Conservation (phyloP, 2,113 vertebrate genomes). For the Vireo altiloquus region DNA sequence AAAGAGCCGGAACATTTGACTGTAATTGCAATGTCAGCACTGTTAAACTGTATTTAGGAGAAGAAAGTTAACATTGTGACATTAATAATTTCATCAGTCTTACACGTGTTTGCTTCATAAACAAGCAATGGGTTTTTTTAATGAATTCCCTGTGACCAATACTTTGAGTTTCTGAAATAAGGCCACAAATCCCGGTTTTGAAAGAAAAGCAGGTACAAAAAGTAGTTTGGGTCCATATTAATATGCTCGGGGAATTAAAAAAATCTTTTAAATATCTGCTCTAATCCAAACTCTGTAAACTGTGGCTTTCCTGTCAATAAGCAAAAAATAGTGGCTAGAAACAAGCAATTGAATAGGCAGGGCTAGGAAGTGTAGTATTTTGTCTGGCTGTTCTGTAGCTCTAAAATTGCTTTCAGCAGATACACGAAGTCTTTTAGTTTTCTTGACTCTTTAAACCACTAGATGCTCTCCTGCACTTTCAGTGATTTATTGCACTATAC, state of each 20-base stretch:
- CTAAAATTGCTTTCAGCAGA: slow-evolving; percentile 63
- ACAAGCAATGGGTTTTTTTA: slow-evolving; percentile 48
- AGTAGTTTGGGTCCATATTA: neutral
- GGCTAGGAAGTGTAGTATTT: slow-evolving; percentile 50
- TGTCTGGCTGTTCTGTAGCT: slow-evolving; percentile 41
- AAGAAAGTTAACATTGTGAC: slow-evolving; percentile 76
- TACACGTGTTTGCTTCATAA: slow-evolving; percentile 74
- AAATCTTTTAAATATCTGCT: slow-evolving; percentile 46
- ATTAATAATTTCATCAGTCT: slow-evolving; percentile 76
- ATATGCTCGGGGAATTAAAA: neutral
- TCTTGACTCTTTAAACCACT: slow-evolving; percentile 65
- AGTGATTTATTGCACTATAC: slow-evolving; percentile 69
- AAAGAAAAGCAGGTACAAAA: slow-evolving; percentile 51
- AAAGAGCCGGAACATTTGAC: slow-evolving; percentile 67
- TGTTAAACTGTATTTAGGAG: slow-evolving; percentile 76
- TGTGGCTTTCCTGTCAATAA: slow-evolving; percentile 61
- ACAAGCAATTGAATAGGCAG: slow-evolving; percentile 28
- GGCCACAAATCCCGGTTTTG: slow-evolving; percentile 43
- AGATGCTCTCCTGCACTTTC: slow-evolving; percentile 57
- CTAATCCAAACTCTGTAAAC: slow-evolving; percentile 59
- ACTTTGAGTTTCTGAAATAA: slow-evolving; percentile 38
- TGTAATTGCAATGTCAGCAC: slow-evolving; percentile 74
- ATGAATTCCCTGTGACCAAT: slow-evolving; percentile 65
- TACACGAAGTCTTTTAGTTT: slow-evolving; percentile 49
- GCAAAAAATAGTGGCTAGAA: slow-evolving; percentile 20